Percentiles rank a stretch among this genome's conserved stretches.
phyloP scores from a whole-genome alignment of 2,113 vertebrate genomes.

The Pollachius pollachius region DNA sequence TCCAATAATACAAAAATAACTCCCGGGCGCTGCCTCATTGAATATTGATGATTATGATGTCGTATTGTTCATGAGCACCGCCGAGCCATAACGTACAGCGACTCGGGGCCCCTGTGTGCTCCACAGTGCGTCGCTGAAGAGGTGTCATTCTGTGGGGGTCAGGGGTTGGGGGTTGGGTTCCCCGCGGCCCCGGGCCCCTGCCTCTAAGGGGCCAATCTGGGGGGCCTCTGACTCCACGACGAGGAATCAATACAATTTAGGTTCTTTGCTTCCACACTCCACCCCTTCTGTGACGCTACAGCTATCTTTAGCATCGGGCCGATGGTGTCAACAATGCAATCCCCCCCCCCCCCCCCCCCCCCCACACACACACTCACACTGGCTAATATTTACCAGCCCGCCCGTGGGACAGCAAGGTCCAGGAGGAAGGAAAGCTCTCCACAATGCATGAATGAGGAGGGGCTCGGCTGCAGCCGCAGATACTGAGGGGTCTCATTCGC shows the following conservation, averaged over 20 bases:
- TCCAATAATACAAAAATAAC: neutral
- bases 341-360: no score
- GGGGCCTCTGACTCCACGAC: conserved; percentile 39
- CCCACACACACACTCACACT: no score
- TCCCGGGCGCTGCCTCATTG: no score
- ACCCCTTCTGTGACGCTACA: conserved; percentile 39
- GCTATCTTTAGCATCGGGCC: conserved; percentile 58
- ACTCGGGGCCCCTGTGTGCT: neutral
- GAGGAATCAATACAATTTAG: conserved; percentile 51
- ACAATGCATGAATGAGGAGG: conserved; percentile 64
- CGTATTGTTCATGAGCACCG: neutral
- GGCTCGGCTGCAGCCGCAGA: conserved; percentile 56
- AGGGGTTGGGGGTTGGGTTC: no score
- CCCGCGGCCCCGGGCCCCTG: neutral
- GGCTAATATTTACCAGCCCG: conserved; percentile 56
- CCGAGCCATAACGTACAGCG: conserved; percentile 28
- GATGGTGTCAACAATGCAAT: conserved; percentile 54
- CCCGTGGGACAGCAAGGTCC: conserved; percentile 26
- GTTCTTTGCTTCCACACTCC: conserved; percentile 28
- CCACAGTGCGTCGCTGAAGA: neutral
- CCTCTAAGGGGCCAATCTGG: conserved; percentile 27
- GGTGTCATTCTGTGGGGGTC: neutral
- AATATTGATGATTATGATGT: neutral
- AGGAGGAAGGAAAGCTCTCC: conserved; percentile 23
- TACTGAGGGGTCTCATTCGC: conserved; percentile 39